Conservation (phyloP, 2,888 invertebrate species). For the Atethmia centrago region DNA sequence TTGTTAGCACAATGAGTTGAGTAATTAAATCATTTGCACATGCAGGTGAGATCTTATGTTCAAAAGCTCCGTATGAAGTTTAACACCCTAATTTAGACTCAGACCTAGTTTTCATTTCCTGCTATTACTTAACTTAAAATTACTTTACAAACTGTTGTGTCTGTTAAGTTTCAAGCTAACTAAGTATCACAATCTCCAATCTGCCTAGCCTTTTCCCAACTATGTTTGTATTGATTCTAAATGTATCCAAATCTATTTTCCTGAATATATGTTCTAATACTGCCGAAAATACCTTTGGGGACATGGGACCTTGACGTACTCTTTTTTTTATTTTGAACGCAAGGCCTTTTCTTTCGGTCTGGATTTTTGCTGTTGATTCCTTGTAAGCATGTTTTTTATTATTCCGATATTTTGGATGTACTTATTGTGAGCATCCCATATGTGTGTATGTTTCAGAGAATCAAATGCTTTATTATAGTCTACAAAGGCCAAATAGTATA, state of each 20-base stretch:
- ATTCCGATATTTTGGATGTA: neutral
- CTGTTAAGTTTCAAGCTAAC: neutral
- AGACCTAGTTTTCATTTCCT: neutral
- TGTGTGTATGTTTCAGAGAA: neutral
- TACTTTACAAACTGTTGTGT: neutral
- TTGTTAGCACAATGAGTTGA: constrained; percentile 19
- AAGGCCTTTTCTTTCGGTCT: neutral
- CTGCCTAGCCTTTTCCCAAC: neutral
- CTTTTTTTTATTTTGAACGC: neutral
- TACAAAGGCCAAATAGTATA: neutral
- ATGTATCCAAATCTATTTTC: neutral
- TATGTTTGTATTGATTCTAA: neutral
- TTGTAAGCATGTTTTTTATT: neutral
- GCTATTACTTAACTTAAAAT: neutral
- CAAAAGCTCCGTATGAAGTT: neutral
- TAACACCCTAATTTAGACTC: neutral
- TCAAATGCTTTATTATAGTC: neutral
- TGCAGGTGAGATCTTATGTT: constrained; percentile 2
- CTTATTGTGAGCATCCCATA: neutral
- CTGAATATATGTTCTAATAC: neutral
- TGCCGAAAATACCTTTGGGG: neutral
- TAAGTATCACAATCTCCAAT: too few species aligned
- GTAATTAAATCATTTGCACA: constrained; percentile 15
- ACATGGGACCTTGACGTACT: neutral
- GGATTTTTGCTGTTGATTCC: neutral